Conservation (phyloP, 2,888 invertebrate genomes). For the Orgyia antiqua region DNA sequence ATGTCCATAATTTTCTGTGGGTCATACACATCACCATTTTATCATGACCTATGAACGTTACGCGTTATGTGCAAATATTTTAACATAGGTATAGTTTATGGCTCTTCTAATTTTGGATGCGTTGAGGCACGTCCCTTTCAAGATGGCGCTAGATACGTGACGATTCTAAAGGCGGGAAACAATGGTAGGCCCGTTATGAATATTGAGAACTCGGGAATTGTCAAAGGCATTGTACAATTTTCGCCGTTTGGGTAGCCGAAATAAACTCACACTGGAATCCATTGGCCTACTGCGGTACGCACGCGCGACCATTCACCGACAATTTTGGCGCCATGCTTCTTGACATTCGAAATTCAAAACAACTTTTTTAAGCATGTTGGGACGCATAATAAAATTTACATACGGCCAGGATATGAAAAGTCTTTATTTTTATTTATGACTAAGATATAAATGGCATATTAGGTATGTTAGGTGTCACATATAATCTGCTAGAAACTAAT, state of each 20-base stretch:
- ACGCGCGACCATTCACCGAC: slow-evolving; percentile 24
- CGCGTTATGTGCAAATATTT: slow-evolving; percentile 19
- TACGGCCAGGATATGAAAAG: slow-evolving; percentile 15
- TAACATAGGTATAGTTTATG: slow-evolving; percentile 28
- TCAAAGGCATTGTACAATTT: slow-evolving; percentile 50
- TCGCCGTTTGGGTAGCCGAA: slow-evolving; percentile 39
- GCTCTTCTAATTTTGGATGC: slow-evolving; percentile 47
- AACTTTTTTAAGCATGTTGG: slow-evolving; percentile 29
- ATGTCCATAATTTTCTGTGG: slow-evolving; percentile 66
- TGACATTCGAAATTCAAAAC: slow-evolving; percentile 41
- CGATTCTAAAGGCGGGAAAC: slow-evolving; percentile 63
- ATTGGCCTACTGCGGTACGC: slow-evolving; percentile 47
- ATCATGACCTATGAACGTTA: slow-evolving; percentile 37
- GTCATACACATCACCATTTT: slow-evolving; percentile 56
- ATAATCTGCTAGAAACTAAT: too few species aligned
- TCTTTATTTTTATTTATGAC: too few species aligned
- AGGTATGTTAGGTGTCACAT: too few species aligned
- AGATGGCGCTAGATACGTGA: slow-evolving; percentile 71
- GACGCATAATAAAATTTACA: slow-evolving; percentile 13
- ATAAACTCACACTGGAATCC: slow-evolving; percentile 43
- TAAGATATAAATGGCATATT: too few species aligned
- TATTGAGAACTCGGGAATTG: slow-evolving; percentile 61
- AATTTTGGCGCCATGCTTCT: slow-evolving; percentile 40
- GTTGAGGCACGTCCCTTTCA: slow-evolving; percentile 62
- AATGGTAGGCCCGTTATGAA: slow-evolving; percentile 68